Evolutionary conservation across 2,888 invertebrate species (phyloP), one percentile per base, ranked within the genome.

Genomic region (Pristionchus fissidentatus): DNA sequence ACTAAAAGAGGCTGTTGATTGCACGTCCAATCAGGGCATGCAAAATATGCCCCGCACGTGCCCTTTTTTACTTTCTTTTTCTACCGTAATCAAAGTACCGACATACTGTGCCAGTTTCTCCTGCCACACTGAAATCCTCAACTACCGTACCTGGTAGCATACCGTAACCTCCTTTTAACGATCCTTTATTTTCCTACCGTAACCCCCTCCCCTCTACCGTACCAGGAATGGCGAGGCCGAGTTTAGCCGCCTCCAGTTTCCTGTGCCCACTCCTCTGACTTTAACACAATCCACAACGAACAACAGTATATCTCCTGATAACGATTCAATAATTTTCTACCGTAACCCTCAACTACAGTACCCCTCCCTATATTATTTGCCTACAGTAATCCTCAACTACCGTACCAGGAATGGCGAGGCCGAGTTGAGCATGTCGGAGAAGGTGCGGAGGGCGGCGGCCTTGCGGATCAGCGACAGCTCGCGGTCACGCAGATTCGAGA

Each of bases 341-440:
- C 19, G 10, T 19, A 49, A 49, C 55, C 55, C 13, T 10, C n/a
- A 7, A 3, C 38, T 66, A 66, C 66, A 19, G 66, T 66, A 66
- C 19, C 29, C 73, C 35, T 60, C 26, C 15, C 26, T 60, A 26
- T 60, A 19, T 7, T 8, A 13, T 60, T n/a, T 10, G 8, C 29
- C 60, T 60, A 15, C 29, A 26, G 60, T n/a, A 26, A n/a, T 15
- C 60, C 8, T n/a, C 8, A n/a, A 49, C 29, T 10, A 8, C 32
- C 77, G 38, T 15, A 88, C 90, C 70, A 92, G 83, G 84, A 91
- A 91, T 8, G 91, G 91, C 22, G 90, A 90, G 1, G 91, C 91
- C 29, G 87, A 87, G 84, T 91, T 91, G 83, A 92, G 87, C 91
- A 92, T 92, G 66, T 91, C 91, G 10, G 90, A 89, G 75, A 91